Percentiles rank a stretch among this genome's conserved stretches.
These are phyloP conservation scores for Ceyx erithaca DNA, from an alignment of 2,797 vertebrate species.

Conservation along the genomic window DNA sequence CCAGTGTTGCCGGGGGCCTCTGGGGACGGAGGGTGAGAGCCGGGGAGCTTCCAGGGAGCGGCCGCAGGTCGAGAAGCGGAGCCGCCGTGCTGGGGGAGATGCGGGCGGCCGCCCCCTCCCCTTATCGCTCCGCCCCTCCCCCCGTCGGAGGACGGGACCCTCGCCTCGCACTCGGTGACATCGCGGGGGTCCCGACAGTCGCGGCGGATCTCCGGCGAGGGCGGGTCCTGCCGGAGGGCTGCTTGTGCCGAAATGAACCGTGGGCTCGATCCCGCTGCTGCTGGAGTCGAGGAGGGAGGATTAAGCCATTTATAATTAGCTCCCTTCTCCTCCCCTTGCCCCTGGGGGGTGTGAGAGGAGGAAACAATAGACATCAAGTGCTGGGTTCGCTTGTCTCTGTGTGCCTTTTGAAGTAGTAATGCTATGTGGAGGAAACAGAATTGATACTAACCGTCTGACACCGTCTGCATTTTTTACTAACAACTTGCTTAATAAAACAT, in stretches of 20 bases:
- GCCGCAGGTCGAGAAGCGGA: not conserved
- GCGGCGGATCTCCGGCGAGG: not conserved
- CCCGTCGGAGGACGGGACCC: not conserved
- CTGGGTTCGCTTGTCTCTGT: slow-evolving; percentile 11
- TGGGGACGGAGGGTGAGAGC: not conserved
- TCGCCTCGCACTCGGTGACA: slow-evolving; percentile 8
- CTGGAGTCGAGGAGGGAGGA: slow-evolving; percentile 26
- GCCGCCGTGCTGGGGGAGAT: not conserved
- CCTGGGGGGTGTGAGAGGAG: slow-evolving; percentile 40
- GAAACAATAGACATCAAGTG: slow-evolving; percentile 75
- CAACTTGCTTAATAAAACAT: slow-evolving; percentile 74
- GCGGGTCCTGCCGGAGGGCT: not conserved
- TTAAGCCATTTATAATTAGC: slow-evolving; percentile 72
- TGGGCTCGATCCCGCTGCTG: not conserved
- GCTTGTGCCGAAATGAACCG: not conserved
- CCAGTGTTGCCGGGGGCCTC: not conserved
- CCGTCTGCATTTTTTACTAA: slow-evolving; percentile 59
- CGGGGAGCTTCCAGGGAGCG: not conserved
- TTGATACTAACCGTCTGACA: slow-evolving; percentile 24
- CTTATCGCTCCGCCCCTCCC: not conserved
- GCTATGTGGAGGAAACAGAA: not conserved
- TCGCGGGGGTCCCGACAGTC: not conserved
- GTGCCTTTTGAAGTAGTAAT: slow-evolving; percentile 58
- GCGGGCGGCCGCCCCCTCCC: not conserved
- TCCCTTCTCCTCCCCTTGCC: slow-evolving; percentile 39